Base-by-base conservation (phyloP, 1,140 invertebrate genomes). In the Agrypnia vestita region DNA sequence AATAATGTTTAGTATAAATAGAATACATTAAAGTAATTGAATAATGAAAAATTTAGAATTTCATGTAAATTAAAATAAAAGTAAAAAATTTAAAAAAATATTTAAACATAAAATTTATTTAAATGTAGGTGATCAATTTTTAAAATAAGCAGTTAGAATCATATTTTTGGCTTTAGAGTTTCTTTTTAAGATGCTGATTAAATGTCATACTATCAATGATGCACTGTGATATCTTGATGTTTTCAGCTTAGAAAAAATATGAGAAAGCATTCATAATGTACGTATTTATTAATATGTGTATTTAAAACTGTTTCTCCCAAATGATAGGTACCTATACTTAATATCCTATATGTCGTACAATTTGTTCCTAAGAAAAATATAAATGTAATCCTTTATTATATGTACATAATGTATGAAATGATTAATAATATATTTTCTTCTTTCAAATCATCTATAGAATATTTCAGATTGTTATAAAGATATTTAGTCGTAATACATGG, bases 191-290 rank as follows among this genome's bases (percentile, higher is more conserved):
- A n/a, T 59, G 55, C 9, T 64, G 61, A 15, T 64, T 35, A 64
- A 19, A 64, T 64, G 61, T 64, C 25, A 44, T 71, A 71, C 46
- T 71, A 71, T 71, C 67, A 71, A 61, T 71, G 67, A 71, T 71
- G 43, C 46, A 49, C 67, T 71, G 67, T 71, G 67, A 71, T 71
- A 71, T 71, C 67, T 71, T 71, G 46, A 71, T 71, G 46, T 47
- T 61, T 47, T 71, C 67, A 49, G 46, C 67, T 47, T 47, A 71
- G 44, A 71, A 6, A 35, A 35, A 49, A 71, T 71, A 47, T 71
- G 67, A 49, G n/a, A 71, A 47, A 71, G 9, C 21, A 19, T 59
- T n/a, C 9, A 59, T 59, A 21, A 59, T 6, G 0, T 59, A 21
- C 15, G 15, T 19, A 19, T 59, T 59, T 11, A 11, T 59, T 19